Evolutionary conservation across 2,797 vertebrate genomes (phyloP).

Genomic region (Pteropus rufus): DNA sequence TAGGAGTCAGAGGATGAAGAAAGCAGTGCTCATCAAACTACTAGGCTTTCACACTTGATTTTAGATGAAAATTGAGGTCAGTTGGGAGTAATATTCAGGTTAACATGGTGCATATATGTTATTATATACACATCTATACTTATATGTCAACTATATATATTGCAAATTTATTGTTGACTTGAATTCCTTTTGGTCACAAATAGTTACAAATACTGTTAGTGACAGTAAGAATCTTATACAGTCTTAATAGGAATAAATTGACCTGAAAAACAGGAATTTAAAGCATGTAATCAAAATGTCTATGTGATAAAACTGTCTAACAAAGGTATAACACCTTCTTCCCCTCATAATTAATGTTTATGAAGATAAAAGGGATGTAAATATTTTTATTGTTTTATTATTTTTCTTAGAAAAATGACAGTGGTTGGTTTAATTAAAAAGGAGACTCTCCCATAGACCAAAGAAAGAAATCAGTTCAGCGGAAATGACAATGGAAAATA

Average conservation of each 20-base stretch:
- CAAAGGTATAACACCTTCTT: conserved; percentile 21
- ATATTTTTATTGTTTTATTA: conserved; percentile 56
- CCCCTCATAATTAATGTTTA: conserved; percentile 31
- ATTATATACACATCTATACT: neutral
- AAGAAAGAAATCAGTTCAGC: conserved; percentile 30
- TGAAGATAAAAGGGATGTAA: conserved; percentile 37
- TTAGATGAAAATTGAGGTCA: conserved; percentile 41
- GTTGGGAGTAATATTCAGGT: neutral
- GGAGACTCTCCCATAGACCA: conserved; percentile 14
- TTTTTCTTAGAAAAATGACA: conserved; percentile 45
- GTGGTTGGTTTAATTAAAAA: conserved; percentile 56
- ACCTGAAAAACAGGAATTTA: conserved; percentile 36
- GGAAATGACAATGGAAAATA: conserved; percentile 18
- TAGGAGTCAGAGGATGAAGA: neutral
- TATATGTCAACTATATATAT: neutral
- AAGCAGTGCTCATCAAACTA: neutral
- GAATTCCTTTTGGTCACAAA: conserved; percentile 46
- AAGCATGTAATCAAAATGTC: neutral
- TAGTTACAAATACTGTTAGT: conserved; percentile 25
- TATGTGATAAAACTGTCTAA: conserved; percentile 23
- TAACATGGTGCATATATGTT: neutral
- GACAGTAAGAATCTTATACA: neutral
- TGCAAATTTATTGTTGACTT: conserved; percentile 20
- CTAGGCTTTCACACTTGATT: conserved; percentile 4
- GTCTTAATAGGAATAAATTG: conserved; percentile 42